Conservation (phyloP, 1,140 invertebrate genomes). For the Acyrthosiphon pisum region DNA sequence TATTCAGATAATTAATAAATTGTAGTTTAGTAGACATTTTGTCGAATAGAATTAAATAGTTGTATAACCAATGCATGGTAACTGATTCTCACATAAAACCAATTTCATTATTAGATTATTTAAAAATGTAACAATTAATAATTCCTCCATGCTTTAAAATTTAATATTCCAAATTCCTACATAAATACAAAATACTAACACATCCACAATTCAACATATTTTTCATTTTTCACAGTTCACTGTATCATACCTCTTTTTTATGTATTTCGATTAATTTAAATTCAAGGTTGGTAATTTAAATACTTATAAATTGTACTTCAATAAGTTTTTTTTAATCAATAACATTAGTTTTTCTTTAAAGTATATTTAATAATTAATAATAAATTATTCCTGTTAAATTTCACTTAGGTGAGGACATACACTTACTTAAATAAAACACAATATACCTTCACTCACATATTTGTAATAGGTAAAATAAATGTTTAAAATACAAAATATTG, state of each 20-base stretch:
- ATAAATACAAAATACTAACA: no score
- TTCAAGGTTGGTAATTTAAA: not conserved
- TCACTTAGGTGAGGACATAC: not conserved
- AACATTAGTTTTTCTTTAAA: not conserved
- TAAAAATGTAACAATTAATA: not conserved
- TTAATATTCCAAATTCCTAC: not conserved
- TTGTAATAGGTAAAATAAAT: constrained; percentile 35
- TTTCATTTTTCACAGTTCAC: no score
- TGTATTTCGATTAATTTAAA: not conserved
- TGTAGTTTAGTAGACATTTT: not conserved
- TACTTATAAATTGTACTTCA: not conserved
- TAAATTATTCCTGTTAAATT: not conserved
- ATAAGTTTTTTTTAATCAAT: not conserved
- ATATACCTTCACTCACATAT: not conserved
- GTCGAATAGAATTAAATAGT: not conserved
- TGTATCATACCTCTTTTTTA: no score
- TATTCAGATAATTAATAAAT: not conserved
- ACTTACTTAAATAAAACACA: constrained; percentile 23
- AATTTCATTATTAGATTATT: not conserved
- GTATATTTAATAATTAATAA: not conserved
- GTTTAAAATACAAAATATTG: constrained; percentile 21
- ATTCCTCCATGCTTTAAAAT: not conserved
- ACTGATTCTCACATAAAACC: not conserved
- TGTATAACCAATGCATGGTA: not conserved
- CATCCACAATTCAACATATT: not conserved